A percentile compares a stretch with the other conserved stretches of the same genome.
These are phyloP conservation scores for Dendronephthya gigantea DNA, from an alignment of 64 coral and sea anemone species.

Conservation along the genomic window DNA sequence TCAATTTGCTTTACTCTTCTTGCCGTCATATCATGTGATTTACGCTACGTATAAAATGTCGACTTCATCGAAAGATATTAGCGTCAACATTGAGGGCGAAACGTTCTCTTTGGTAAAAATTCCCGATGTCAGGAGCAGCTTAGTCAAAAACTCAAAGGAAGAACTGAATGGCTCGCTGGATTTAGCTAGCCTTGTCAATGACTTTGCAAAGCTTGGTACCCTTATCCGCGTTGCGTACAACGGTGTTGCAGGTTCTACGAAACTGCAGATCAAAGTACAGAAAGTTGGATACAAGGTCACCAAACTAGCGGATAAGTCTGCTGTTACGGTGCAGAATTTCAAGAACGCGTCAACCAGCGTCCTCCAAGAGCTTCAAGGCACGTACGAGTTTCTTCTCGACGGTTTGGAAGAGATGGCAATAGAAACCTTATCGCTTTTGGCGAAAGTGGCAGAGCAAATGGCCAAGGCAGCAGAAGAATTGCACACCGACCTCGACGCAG, in stretches of 20 bases:
- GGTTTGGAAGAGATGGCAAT: constrained; percentile 51
- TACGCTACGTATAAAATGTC: not conserved
- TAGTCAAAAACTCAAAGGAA: not conserved
- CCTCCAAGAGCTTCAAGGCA: constrained; percentile 20
- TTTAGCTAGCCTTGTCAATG: constrained; percentile 35
- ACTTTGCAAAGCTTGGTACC: constrained; percentile 47
- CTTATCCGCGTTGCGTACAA: constrained; percentile 49
- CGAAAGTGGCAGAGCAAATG: constrained; percentile 15
- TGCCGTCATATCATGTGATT: not conserved
- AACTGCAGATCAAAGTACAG: constrained; percentile 53
- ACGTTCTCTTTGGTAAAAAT: constrained; percentile 23
- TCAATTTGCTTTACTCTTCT: not conserved
- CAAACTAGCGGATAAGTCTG: constrained; percentile 47
- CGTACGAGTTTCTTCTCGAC: constrained; percentile 43
- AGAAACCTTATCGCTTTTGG: constrained; percentile 29
- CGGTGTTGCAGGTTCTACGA: constrained; percentile 40
- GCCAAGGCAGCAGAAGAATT: constrained; percentile 39
- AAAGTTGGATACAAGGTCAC: constrained; percentile 41
- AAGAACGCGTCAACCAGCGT: constrained; percentile 24
- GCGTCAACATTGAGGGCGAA: constrained; percentile 31
- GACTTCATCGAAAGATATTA: not conserved
- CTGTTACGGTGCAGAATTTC: constrained; percentile 40
- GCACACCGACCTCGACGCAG: constrained; percentile 28
- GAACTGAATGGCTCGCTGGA: constrained; percentile 29
- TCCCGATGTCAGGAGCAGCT: constrained; percentile 17